phyloP scores from a whole-genome alignment of 2,888 invertebrate genomes.

The Caenorhabditis panamensis region DNA sequence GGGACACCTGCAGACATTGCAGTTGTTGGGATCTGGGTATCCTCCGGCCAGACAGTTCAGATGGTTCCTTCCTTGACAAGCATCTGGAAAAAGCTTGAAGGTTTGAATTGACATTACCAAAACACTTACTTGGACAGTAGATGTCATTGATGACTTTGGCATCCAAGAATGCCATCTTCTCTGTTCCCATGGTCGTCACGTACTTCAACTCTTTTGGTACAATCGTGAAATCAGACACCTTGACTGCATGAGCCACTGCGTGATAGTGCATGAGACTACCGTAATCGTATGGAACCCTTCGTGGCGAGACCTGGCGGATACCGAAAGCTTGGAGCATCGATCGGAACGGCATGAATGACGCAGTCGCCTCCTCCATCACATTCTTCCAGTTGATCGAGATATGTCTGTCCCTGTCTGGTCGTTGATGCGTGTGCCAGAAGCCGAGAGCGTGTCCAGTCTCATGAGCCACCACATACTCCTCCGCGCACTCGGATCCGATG shows the following conservation, averaged over 20 bases:
- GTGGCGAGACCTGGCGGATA: conserved; percentile 80
- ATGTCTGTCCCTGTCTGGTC: conserved; percentile 76
- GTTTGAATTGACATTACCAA: not conserved
- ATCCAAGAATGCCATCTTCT: conserved; percentile 80
- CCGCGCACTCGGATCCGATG: conserved; percentile 80
- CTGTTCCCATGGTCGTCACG: conserved; percentile 81
- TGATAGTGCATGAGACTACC: conserved; percentile 81
- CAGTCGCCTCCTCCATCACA: conserved; percentile 78
- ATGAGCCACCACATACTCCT: conserved; percentile 81
- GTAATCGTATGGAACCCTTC: conserved; percentile 79
- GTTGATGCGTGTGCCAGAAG: conserved; percentile 81
- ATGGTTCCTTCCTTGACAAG: conserved; percentile 70
- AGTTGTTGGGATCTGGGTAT: conserved; percentile 81
- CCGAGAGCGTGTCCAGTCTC: conserved; percentile 81
- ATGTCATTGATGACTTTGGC: conserved; percentile 81
- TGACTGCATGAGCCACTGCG: conserved; percentile 80
- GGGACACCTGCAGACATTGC: conserved; percentile 76
- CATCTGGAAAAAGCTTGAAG: no score
- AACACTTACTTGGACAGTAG: conserved; percentile 78
- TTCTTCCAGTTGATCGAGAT: conserved; percentile 77
- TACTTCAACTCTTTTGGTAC: conserved; percentile 81
- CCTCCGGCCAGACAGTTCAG: conserved; percentile 78
- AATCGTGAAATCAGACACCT: conserved; percentile 81
- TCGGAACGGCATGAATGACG: conserved; percentile 81
- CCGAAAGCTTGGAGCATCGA: conserved; percentile 81